Evolutionary conservation across 2,113 vertebrate species (phyloP), one percentile per base, ranked within the genome.

Genomic region (Grantiella picta): DNA sequence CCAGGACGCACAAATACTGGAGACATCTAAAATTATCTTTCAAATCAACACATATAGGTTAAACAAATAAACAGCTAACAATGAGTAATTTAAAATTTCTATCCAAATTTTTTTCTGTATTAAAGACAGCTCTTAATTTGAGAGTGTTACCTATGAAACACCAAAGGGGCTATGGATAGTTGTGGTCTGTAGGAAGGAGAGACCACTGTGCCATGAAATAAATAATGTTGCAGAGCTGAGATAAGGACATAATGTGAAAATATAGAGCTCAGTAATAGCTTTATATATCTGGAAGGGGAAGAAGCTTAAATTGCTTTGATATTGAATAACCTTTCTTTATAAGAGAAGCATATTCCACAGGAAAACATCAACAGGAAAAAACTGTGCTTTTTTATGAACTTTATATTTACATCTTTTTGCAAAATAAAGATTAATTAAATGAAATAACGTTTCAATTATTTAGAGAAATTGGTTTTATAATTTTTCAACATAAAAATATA

Each of bases 371-470:
- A 12, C 9, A 87, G 35, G 44, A 85, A 81, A 63, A 40, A 63
- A 21, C 0, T 21, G 5, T 4, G 6, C 2, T 35, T 2, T 35
- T 84, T 28, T 5, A 63, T 4, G 0, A 80, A 16, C 3, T 82
- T 76, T 23, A 53, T 42, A 82, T 86, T 79, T 79, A 35, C 11
- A 38, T 19, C 2, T 44, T 73, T 86, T 42, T 42, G 14, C 9
- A 64, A 68, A 82, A 72, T 29, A 54, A 52, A 56, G 16, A 17
- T 36, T 38, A 60, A 73, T 2, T 72, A 77, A 89, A 31, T 6
- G 7, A 22, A 15, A 60, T 0, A 6, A 9, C 11, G 80, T 78
- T 81, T 70, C 4, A 38, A 9, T 64, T 80, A 50, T 82, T 64
- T 68, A 20, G 8, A 80, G 12, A 86, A 52, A 35, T 35, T 27